Conservation (phyloP, 2,888 invertebrate species). For the Ctena decussata region DNA sequence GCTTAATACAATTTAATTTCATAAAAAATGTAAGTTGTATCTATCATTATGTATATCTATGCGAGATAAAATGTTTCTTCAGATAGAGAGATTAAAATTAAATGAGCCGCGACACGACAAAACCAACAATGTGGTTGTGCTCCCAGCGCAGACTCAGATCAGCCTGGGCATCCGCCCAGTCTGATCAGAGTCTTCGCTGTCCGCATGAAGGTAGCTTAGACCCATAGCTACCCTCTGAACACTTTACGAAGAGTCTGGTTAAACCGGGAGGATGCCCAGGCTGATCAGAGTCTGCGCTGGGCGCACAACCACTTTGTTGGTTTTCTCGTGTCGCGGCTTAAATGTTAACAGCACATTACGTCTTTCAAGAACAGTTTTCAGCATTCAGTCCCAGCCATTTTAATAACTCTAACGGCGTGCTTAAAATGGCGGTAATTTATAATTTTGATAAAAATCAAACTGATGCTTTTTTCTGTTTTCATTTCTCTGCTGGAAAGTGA, state of each 20-base stretch:
- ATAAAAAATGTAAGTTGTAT: not conserved
- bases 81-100: not conserved
- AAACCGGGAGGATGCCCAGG: too few species aligned
- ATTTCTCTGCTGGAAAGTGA: not conserved
- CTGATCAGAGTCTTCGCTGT: too few species aligned
- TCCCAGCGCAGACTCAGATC: too few species aligned
- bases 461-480: not conserved
- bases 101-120: too few species aligned
- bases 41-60: not conserved
- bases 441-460: not conserved
- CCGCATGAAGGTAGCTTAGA: too few species aligned
- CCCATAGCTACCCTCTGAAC: too few species aligned
- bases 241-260: too few species aligned
- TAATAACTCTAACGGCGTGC: not conserved
- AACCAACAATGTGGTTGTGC: too few species aligned
- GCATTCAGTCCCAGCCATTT: not conserved
- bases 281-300: too few species aligned
- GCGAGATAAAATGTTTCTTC: not conserved
- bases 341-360: not conserved
- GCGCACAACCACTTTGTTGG: too few species aligned
- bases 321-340: too few species aligned
- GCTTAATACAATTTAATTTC: slow-evolving; percentile 1
- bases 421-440: not conserved
- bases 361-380: not conserved
- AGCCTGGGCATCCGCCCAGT: too few species aligned